Evolutionary conservation across 2,888 invertebrate genomes (phyloP), one percentile per base, ranked within the genome.

Genomic region (Torymus aiolomorphi): DNA sequence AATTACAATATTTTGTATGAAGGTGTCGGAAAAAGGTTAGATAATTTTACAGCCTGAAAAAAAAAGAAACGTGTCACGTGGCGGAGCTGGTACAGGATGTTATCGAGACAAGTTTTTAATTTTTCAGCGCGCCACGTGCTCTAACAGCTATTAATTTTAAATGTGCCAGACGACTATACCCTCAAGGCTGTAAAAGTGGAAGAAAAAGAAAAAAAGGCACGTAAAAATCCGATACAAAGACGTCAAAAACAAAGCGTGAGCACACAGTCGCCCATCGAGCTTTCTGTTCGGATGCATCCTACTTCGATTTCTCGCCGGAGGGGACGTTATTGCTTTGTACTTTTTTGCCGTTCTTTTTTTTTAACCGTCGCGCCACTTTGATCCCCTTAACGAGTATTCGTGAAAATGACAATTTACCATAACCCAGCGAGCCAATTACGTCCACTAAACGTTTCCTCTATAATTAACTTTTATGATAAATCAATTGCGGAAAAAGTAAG

Each of bases 171-270:
- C 18, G 54, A 73, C 63, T 54, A 63, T 42, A 12, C 18, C 54
- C 63, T 31, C 54, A 42, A 14, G 63, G 12, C n/a, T 12, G 2
- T 16, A 1, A 49, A 59, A 49, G 31, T 31, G 31, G 3, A 56
- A 59, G 49, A 70, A 51, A n/a, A 71, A 59, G 13, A 49, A 49
- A n/a, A 70, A 31, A 31, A 31, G 24, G 49, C 42, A 61, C 42
- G 51, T 24, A n/a, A 61, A 71, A 61, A 52, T 51, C 71, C 52
- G 51, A 61, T 62, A 61, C 71, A 71, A 71, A 71, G 71, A 61
- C 61, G 61, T 62, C 71, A 71, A 71, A 61, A 71, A 61, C 71
- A 71, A 71, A 61, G 51, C 61, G 49, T 18, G 31, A 31, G 18
- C 49, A 11, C 42, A 42, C 65, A 14, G 49, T 14, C 13, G 24